Conservation (phyloP, 2,888 invertebrate species). For the Tenthredo scrophulariae region DNA sequence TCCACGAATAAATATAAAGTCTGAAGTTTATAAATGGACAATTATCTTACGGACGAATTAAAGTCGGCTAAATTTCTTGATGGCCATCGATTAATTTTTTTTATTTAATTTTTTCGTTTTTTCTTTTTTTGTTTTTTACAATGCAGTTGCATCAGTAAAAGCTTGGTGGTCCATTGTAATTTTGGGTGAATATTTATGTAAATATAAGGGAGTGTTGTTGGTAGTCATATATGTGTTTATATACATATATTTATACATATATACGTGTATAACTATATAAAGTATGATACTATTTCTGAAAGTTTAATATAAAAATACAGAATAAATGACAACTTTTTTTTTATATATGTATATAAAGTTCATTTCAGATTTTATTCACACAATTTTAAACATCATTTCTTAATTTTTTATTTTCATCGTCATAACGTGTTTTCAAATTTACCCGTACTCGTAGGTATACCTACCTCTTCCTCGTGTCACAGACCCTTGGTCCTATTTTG, state of each 20-base stretch:
- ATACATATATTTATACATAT: background rate
- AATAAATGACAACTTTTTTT: background rate
- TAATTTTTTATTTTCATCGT: background rate
- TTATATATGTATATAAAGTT: too few relatives aligned
- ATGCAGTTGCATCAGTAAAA: background rate
- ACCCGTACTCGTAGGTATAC: background rate
- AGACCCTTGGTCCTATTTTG: background rate
- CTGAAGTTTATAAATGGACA: background rate
- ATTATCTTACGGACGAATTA: background rate
- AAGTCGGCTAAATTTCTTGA: background rate
- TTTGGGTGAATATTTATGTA: background rate
- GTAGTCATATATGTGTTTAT: constrained; percentile 16
- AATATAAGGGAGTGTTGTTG: constrained; percentile 25
- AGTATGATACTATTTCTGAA: background rate
- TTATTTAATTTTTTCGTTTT: too few relatives aligned
- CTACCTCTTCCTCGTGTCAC: background rate
- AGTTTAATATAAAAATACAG: constrained; percentile 28
- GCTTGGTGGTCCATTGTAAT: background rate
- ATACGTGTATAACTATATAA: constrained; percentile 8
- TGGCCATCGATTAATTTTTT: background rate
- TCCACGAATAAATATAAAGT: background rate
- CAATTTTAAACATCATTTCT: background rate
- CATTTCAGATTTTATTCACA: background rate
- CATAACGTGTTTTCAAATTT: background rate
- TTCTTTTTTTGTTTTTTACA: background rate